These are phyloP conservation scores for Xylocopa sonorina DNA, from an alignment of 1,140 invertebrate genomes.

Conservation along the genomic window DNA sequence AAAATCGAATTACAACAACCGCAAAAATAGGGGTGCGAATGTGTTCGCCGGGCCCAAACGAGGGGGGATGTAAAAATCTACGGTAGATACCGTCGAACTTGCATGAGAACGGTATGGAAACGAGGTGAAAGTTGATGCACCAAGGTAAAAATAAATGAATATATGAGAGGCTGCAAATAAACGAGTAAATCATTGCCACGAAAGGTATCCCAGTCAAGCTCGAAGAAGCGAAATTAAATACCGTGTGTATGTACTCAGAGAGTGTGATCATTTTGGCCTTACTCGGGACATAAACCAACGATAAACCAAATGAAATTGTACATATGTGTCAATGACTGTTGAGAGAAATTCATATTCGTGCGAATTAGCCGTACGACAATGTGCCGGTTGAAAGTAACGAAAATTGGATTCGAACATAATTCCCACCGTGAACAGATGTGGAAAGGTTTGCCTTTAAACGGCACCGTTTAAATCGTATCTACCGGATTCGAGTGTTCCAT, in stretches of 20 bases:
- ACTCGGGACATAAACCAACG: neutral
- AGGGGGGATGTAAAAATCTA: constrained; percentile 23
- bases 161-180: constrained; percentile 55
- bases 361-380: neutral
- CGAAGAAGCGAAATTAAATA: constrained; percentile 53
- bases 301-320: neutral
- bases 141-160: constrained; percentile 37
- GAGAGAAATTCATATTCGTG: neutral
- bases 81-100: constrained; percentile 14
- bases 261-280: constrained; percentile 1
- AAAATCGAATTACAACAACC: neutral
- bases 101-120: constrained; percentile 41
- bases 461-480: neutral
- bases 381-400: neutral
- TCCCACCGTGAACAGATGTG: neutral
- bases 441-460: neutral
- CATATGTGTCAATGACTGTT: neutral
- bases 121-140: constrained; percentile 33
- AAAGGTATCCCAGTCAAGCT: constrained; percentile 55
- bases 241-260: constrained; percentile 30
- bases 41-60: neutral
- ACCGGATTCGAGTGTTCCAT: neutral
- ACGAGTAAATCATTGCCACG: constrained; percentile 55
- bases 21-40: neutral
- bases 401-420: neutral